Evolutionary conservation across 2,113 vertebrate genomes (phyloP), one percentile per base, ranked within the genome.

Genomic region (Triplophysa dalaica): DNA sequence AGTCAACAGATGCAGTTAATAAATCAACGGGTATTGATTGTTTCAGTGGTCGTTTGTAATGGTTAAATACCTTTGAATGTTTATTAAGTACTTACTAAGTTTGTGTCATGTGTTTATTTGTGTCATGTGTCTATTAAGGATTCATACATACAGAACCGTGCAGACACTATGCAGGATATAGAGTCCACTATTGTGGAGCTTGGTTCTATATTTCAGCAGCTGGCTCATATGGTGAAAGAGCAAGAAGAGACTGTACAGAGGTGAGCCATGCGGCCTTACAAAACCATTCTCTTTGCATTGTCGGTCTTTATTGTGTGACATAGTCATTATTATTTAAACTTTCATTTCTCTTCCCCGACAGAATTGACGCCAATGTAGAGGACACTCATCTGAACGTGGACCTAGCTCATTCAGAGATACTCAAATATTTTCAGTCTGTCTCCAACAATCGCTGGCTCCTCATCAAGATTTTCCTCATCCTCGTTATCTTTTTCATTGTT

Each of bases 151-250:
- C 93, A 94, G 89, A 93, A 91, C 81, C 88, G 93, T 10, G 92
- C 93, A 1, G 92, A 94, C 81, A 93, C 94, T 22, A 94, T 94
- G 93, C 94, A 95, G 86, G 94, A 94, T 85, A 95, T 95, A 0
- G 94, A 95, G 82, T 92, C 93, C 6, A 95, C 94, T 1, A 94
- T 95, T 0, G 94, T 95, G 13, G 94, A 95, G 82, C 87, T 95
- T 78, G 94, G 94, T 50, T 94, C 93, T 81, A 95, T 95, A 66
- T 94, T 95, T 77, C 94, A 95, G 82, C 94, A 95, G 75, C 78
- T 94, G 85, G 94, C 93, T 0, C 94, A 95, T 82, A 95, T 95
- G 94, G 94, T 95, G 21, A 95, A 95, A 83, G 94, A 94, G 77
- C 94, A 95, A 68, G 94, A 95, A 77, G 94, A 95, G 85, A 93